Evolutionary conservation across 2,888 invertebrate species (phyloP).

Genomic region (Diloba caeruleocephala): DNA sequence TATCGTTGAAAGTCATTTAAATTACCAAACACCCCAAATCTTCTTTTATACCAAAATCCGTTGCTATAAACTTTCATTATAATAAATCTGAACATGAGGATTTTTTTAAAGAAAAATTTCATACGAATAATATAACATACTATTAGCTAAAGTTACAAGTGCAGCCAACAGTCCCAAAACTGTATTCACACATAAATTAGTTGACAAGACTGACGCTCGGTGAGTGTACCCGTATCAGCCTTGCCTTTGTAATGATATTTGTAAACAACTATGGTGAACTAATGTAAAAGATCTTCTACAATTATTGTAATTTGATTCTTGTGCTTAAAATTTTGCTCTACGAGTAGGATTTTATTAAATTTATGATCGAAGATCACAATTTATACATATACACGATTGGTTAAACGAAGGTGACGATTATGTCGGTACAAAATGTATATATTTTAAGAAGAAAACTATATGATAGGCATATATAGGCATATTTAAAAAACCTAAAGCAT

Average conservation of each 20-base stretch:
- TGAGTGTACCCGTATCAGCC: slow-evolving; percentile 40
- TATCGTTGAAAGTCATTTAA: too few species aligned
- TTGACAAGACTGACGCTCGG: slow-evolving; percentile 41
- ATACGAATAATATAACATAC: slow-evolving; percentile 1
- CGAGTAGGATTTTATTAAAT: slow-evolving; percentile 27
- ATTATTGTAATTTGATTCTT: slow-evolving; percentile 26
- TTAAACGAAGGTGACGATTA: slow-evolving; percentile 22
- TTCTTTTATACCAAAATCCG: too few species aligned
- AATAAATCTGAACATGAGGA: too few species aligned
- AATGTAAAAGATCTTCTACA: slow-evolving; percentile 26
- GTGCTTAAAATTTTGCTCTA: slow-evolving; percentile 22
- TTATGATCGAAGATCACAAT: slow-evolving; percentile 28
- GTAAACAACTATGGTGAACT: slow-evolving; percentile 38
- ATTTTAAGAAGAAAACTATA: slow-evolving; percentile 29
- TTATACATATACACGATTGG: slow-evolving; percentile 26
- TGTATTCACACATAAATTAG: slow-evolving; percentile 41
- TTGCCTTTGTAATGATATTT: slow-evolving; percentile 31
- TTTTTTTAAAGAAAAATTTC: too few species aligned
- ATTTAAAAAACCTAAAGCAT: too few species aligned
- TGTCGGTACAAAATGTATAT: slow-evolving; percentile 4
- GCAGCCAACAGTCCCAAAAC: slow-evolving; percentile 45
- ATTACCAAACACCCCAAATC: too few species aligned
- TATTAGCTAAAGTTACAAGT: slow-evolving; percentile 30
- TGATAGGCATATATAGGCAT: slow-evolving; percentile 1
- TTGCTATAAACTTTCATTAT: too few species aligned